Percentiles rank a stretch among this genome's conserved stretches.
phyloP scores from a whole-genome alignment of 2,888 invertebrate genomes.

The Eucriotettix oculatus region DNA sequence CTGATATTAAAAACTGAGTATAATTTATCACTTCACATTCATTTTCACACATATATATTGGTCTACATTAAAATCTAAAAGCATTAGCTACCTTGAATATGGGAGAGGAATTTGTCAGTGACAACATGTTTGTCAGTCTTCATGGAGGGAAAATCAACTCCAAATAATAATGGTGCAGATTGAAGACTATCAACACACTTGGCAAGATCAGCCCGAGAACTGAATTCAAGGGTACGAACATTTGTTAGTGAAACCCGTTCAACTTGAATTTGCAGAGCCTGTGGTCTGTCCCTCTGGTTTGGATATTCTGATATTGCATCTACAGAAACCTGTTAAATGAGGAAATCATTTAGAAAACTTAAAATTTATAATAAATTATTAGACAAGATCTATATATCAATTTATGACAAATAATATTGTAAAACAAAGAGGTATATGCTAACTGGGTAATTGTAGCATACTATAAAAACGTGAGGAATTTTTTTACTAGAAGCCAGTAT shows the following conservation, averaged over 20 bases:
- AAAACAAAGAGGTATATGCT: not conserved
- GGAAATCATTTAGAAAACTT: not conserved
- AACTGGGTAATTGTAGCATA: not conserved
- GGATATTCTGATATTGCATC: conserved; percentile 1
- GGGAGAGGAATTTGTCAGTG: conserved; percentile 65
- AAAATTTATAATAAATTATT: not conserved
- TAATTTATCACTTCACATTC: too few species aligned
- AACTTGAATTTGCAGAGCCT: conserved; percentile 68
- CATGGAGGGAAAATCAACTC: conserved; percentile 60
- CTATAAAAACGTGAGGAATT: too few species aligned
- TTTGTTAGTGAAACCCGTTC: conserved; percentile 54
- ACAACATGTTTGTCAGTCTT: conserved; percentile 56
- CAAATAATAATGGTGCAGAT: conserved; percentile 55
- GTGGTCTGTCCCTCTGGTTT: conserved; percentile 73
- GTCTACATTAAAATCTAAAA: not conserved
- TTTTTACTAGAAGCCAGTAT: too few species aligned
- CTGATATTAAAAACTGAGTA: too few species aligned
- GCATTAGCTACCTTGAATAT: conserved; percentile 31
- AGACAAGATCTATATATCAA: not conserved
- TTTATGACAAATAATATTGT: not conserved
- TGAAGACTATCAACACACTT: conserved; percentile 63
- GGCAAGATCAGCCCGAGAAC: conserved; percentile 64
- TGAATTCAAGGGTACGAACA: conserved; percentile 39
- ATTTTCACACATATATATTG: not conserved
- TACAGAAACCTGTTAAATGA: not conserved